Conservation (phyloP, 2,888 invertebrate species). For the Pyrgus malvae region DNA sequence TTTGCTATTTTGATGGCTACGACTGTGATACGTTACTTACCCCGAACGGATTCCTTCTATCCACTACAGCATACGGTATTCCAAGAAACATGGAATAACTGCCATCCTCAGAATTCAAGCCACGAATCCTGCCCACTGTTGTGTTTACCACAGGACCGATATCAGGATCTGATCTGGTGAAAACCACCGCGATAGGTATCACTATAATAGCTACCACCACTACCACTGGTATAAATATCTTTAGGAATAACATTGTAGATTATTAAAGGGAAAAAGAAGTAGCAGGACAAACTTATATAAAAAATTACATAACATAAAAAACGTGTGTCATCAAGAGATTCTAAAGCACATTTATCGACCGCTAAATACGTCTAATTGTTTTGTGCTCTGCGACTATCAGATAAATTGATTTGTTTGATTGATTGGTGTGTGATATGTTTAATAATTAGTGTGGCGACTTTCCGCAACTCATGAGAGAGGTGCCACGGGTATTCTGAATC, state of each 20-base stretch:
- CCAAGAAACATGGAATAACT: constrained; percentile 58
- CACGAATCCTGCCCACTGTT: constrained; percentile 46
- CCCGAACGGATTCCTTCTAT: constrained; percentile 53
- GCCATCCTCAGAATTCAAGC: constrained; percentile 50
- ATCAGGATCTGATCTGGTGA: constrained; percentile 1
- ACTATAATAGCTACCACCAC: background rate
- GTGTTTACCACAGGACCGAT: background rate
- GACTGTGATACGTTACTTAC: constrained; percentile 50
- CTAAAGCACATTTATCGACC: too few species aligned
- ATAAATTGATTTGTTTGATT: too few species aligned
- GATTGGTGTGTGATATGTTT: too few species aligned
- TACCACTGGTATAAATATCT: background rate
- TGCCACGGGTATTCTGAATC: too few species aligned
- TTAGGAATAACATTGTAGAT: background rate
- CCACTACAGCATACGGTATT: constrained; percentile 55
- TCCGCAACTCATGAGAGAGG: too few species aligned
- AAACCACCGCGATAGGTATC: constrained; percentile 7
- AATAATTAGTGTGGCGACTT: too few species aligned
- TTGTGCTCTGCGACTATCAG: too few species aligned
- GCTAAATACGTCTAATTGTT: too few species aligned
- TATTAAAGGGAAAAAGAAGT: background rate
- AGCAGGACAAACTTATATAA: too few species aligned
- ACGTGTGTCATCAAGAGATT: too few species aligned
- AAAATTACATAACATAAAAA: too few species aligned
- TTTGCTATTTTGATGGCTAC: too few species aligned